These are phyloP conservation scores for Hyperopisus bebe DNA, from an alignment of 2,113 vertebrate species.

Conservation along the genomic window DNA sequence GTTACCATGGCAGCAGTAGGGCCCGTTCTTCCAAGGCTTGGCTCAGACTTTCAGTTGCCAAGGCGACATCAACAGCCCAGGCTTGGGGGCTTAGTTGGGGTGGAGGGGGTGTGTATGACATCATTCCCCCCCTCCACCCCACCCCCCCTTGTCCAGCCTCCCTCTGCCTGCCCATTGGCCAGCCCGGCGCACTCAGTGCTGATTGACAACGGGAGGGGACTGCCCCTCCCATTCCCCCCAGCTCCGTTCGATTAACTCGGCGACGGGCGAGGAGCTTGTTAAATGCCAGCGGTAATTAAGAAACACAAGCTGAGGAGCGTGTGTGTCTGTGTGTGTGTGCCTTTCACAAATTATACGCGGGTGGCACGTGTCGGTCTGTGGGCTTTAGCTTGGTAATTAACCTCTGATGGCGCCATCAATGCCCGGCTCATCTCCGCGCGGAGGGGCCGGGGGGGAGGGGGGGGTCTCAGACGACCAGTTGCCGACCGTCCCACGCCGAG, in stretches of 20 bases:
- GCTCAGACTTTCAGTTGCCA: conserved; percentile 16
- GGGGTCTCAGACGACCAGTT: background rate
- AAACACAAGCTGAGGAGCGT: background rate
- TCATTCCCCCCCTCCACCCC: background rate
- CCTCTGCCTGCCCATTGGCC: background rate
- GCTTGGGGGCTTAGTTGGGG: conserved; percentile 4
- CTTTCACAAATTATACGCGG: conserved; percentile 12
- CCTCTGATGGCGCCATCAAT: background rate
- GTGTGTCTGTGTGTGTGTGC: background rate
- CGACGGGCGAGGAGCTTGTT: background rate
- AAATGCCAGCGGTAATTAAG: conserved; percentile 22
- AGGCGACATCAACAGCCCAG: conserved; percentile 18
- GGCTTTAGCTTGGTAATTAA: conserved; percentile 7
- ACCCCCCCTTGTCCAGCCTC: background rate
- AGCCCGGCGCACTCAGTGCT: background rate
- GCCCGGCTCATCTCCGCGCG: background rate
- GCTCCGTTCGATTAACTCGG: conserved; percentile 9
- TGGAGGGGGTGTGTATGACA: background rate
- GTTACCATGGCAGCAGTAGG: conserved; percentile 16
- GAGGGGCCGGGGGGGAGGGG: background rate
- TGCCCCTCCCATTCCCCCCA: background rate
- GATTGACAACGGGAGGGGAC: background rate
- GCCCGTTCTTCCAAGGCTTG: background rate
- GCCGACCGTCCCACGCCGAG: background rate
- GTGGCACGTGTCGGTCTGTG: conserved; percentile 16